Base-by-base conservation (phyloP, 2,797 vertebrate genomes). In the Phrynocephalus forsythii region DNA sequence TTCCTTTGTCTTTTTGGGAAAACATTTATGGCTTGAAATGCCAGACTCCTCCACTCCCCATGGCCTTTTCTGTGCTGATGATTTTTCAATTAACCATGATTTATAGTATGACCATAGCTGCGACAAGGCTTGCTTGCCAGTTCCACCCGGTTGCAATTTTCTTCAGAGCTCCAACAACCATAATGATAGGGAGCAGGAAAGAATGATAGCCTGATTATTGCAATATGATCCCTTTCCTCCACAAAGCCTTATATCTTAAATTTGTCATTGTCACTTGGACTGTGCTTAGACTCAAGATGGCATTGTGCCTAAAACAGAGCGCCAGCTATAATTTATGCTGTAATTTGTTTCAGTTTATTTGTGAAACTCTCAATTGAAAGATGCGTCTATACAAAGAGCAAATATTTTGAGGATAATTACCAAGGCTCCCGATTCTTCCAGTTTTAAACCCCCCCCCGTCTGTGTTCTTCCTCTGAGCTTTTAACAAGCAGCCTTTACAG, bases 341-440 rank as follows among this genome's bases (percentile, higher is more conserved):
- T 87, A 75, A 84, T 91, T 91, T 88, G 86, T 67, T 63, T 10
- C 20, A 56, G 79, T 86, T 84, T 72, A 66, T 82, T 90, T 87
- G 26, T 79, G 71, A 89, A 30, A 8, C 18, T 60, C 24, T 84
- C 44, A 11, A 30, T 20, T 22, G 0, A 68, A 82, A 86, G 71
- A 60, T 68, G 79, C 33, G 22, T 80, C 56, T n/a, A 67, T 44
- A 56, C 66, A 82, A 73, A 87, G 11, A 75, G 28, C 72, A 30
- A 28, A 69, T 56, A 38, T 66, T 83, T 33, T 10, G 26, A 5
- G 30, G 48, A 48, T 63, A 87, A 83, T 83, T 69, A 81, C 48
- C 68, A 20, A 68, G 72, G 18, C 67, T 82, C 15, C 56, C 13
- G 33, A 7, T 30, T 30, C 28, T 24, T 76, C 38, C 72, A 24